Evolutionary conservation across 2,888 invertebrate species (phyloP).

Genomic region (Metopia argyrocephala): DNA sequence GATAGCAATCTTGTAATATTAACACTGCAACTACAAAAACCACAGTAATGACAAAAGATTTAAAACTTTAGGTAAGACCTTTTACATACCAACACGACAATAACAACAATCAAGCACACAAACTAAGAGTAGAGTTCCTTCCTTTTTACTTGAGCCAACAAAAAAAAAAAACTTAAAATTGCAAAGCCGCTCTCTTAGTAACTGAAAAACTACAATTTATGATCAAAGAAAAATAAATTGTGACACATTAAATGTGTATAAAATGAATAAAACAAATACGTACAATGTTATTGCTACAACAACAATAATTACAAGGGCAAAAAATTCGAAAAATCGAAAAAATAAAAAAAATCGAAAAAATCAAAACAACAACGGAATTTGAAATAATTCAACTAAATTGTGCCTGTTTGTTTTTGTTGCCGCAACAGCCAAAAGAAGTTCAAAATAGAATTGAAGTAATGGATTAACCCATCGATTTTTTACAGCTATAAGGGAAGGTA

Average conservation of each 20-base stretch:
- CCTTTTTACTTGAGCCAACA: background rate
- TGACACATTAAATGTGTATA: slow-evolving; percentile 40
- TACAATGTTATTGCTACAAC: background rate
- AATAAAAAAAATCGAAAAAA: background rate
- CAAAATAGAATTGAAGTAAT: background rate
- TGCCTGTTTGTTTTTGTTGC: background rate
- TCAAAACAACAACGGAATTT: background rate
- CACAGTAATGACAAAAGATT: slow-evolving; percentile 6
- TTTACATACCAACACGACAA: slow-evolving; percentile 1
- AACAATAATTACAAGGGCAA: background rate
- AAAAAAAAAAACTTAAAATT: background rate
- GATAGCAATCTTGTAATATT: slow-evolving; percentile 55
- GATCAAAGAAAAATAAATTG: slow-evolving; percentile 36
- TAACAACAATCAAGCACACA: background rate
- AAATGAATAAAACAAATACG: slow-evolving; percentile 11
- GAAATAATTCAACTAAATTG: slow-evolving; percentile 3
- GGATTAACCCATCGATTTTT: slow-evolving; percentile 17
- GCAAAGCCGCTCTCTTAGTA: too few species aligned
- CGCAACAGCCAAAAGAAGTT: background rate
- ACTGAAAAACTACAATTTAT: slow-evolving; percentile 27
- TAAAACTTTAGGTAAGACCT: slow-evolving; percentile 19
- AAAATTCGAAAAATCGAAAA: background rate
- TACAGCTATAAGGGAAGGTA: background rate
- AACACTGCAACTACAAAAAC: slow-evolving; percentile 36
- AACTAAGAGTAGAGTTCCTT: background rate